phyloP scores from a whole-genome alignment of 2,113 vertebrate genomes.

The Danio rerio region DNA sequence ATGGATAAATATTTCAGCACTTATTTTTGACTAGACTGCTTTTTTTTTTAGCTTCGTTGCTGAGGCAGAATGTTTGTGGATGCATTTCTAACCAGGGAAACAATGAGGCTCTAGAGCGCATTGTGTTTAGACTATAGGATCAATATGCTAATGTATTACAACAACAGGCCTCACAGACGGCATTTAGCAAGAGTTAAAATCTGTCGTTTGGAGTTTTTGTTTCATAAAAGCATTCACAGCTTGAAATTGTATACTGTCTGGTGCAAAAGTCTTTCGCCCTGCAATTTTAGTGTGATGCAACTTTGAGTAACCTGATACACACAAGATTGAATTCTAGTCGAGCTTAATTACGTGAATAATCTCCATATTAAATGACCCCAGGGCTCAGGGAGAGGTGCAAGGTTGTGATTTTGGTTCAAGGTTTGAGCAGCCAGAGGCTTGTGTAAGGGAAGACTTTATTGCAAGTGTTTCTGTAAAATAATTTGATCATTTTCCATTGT shows the following conservation, averaged over 20 bases:
- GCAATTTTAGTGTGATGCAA: constrained; percentile 49
- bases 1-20: constrained; percentile 75
- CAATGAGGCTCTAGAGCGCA: constrained; percentile 2
- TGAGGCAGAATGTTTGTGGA: constrained; percentile 26
- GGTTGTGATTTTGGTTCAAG: constrained; percentile 21
- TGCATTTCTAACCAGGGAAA: constrained; percentile 8
- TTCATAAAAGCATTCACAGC: constrained; percentile 28
- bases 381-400: constrained; percentile 29
- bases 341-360: constrained; percentile 42
- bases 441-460: neutral
- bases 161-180: constrained; percentile 31
- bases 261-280: neutral
- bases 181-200: neutral
- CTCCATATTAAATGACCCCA: constrained; percentile 45
- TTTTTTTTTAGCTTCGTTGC: constrained; percentile 43
- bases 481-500: neutral
- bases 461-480: neutral
- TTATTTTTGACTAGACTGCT: constrained; percentile 61
- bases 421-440: constrained; percentile 1
- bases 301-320: constrained; percentile 39
- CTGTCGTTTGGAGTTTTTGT: constrained; percentile 2
- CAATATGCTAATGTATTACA: constrained; percentile 51
- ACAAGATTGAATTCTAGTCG: constrained; percentile 11
- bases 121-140: constrained; percentile 25
- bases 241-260: constrained; percentile 16